A percentile compares a stretch with the other conserved stretches of the same genome.
Evolutionary conservation across 2,113 vertebrate genomes (phyloP).

Genomic region (Eptatretus burgeri): DNA sequence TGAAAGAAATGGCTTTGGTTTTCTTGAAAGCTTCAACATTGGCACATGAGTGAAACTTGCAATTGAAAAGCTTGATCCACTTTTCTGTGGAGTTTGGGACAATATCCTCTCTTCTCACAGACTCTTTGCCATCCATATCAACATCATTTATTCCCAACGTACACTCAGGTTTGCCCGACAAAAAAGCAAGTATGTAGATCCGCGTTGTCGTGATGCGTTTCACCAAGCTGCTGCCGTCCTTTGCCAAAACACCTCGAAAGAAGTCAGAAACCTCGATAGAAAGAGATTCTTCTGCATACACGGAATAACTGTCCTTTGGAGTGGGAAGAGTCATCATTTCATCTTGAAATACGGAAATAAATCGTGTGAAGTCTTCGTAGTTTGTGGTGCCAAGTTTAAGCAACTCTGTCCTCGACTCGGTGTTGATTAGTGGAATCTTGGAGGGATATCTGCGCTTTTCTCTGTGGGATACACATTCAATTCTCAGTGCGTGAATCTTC

Average conservation of each 20-base stretch:
- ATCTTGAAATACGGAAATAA: constrained; percentile 30
- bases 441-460: constrained; percentile 52
- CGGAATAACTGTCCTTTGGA: constrained; percentile 21
- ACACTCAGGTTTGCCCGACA: constrained; percentile 36
- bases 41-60: constrained; percentile 31
- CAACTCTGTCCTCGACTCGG: constrained; percentile 32
- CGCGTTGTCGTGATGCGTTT: constrained; percentile 32
- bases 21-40: constrained; percentile 26
- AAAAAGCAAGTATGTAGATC: constrained; percentile 33
- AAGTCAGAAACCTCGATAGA: constrained; percentile 38
- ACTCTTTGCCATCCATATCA: constrained; percentile 43
- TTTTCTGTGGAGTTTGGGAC: constrained; percentile 47
- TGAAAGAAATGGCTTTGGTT: constrained; percentile 26
- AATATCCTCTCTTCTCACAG: constrained; percentile 47
- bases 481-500: constrained; percentile 38
- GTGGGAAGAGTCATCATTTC: constrained; percentile 23
- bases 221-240: constrained; percentile 25
- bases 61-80: constrained; percentile 38
- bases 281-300: constrained; percentile 43
- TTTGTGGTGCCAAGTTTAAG: constrained; percentile 41
- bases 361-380: constrained; percentile 41
- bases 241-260: constrained; percentile 32
- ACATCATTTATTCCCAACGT: constrained; percentile 42
- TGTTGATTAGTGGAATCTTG: constrained; percentile 30
- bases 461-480: constrained; percentile 37